Evolutionary conservation across 2,888 invertebrate species (phyloP), one percentile per base, ranked within the genome.

Genomic region (Julus scandinavius): DNA sequence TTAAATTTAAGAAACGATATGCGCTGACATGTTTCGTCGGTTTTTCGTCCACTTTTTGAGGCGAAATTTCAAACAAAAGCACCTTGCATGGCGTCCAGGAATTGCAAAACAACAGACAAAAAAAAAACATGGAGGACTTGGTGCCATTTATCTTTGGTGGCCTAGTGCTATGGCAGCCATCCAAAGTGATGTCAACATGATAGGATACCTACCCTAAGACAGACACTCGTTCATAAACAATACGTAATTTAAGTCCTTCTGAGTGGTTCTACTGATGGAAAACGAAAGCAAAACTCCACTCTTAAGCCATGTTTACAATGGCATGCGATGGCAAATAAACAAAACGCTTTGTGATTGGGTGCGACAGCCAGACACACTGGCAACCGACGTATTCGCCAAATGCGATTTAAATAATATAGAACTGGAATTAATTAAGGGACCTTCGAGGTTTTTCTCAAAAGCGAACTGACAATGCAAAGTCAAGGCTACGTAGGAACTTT

Each of bases 401-500:
- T 50, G 50, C 29, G n/a, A 80, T 80, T 80, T 80, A 80, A 80
- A 80, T 80, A 80, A 80, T 80, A 80, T 80, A 80, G 38, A 80
- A 80, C 80, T 80, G 80, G 80, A 80, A 80, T 80, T 80, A 80
- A 80, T 80, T 80, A 38, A 80, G 38, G 80, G 80, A 80, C 80
- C 80, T 80, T 80, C 80, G 38, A 80, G 80, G 80, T 80, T 38
- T 38, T 63, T 80, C 13, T 80, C 38, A 7, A 2, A 11, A 4
- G 80, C 80, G 80, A 40, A 80, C 29, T 80, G 11, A 13, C 15
- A 80, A 72, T 72, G 72, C 72, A 72, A 38, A 80, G 80, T 80
- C 80, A 80, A 80, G 80, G 80, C 80, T 80, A 15, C 5, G 72
- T 9, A 80, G 80, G 38, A 29, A n/a, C 29, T 20, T 63, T 15